These are phyloP conservation scores for Peucedramus taeniatus DNA, from an alignment of 2,113 vertebrate genomes.

Conservation along the genomic window DNA sequence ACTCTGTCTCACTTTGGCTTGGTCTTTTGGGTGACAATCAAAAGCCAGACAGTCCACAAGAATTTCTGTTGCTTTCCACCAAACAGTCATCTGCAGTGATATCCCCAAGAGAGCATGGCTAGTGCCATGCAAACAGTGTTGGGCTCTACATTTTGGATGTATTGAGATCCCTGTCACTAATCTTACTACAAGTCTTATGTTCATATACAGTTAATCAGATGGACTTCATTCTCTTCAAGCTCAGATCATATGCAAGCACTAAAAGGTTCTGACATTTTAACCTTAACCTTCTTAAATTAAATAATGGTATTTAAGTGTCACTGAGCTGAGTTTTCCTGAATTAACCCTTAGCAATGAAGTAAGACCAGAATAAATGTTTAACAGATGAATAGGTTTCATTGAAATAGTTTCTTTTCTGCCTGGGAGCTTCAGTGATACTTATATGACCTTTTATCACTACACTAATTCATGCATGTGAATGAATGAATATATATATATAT, in stretches of 20 bases:
- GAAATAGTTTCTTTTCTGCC: not conserved
- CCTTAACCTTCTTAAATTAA: not conserved
- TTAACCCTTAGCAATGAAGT: not conserved
- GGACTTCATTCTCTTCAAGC: not conserved
- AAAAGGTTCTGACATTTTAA: not conserved
- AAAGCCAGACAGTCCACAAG: not conserved
- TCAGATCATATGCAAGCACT: not conserved
- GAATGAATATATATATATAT: no score
- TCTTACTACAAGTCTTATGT: not conserved
- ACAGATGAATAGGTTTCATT: not conserved
- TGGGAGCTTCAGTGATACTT: not conserved
- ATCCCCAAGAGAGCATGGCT: rapidly evolving
- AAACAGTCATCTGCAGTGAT: not conserved
- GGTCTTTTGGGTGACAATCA: not conserved
- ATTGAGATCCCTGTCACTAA: not conserved
- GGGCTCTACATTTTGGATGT: not conserved
- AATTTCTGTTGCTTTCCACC: not conserved
- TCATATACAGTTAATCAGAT: not conserved
- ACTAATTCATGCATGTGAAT: not conserved
- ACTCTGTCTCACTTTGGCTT: not conserved
- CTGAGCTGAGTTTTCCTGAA: not conserved
- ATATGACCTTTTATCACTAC: not conserved
- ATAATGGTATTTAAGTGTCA: not conserved
- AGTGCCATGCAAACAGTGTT: not conserved
- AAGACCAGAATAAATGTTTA: not conserved